Evolutionary conservation across 2,797 vertebrate species (phyloP).

Genomic region (Gymnopithys bicolor): DNA sequence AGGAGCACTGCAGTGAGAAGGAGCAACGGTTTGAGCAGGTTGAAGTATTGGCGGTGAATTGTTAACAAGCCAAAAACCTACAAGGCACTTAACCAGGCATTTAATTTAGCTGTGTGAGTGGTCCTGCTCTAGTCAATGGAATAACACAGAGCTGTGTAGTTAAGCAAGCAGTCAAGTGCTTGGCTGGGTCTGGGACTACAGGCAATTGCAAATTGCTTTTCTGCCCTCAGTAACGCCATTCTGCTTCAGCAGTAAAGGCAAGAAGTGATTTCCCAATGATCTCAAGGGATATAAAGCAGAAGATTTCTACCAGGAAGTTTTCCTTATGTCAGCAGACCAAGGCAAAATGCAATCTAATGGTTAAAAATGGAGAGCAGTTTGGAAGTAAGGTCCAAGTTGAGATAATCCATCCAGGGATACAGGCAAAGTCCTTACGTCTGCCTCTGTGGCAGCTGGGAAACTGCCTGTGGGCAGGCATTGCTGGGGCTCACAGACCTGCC

Average conservation of each 20-base stretch:
- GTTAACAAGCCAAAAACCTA: constrained; percentile 26
- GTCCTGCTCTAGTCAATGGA: background rate
- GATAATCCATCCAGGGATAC: background rate
- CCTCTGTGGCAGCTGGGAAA: accelerated
- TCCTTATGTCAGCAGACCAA: background rate
- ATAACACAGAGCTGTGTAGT: background rate
- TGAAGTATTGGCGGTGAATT: background rate
- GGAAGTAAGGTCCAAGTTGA: background rate
- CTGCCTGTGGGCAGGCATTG: background rate
- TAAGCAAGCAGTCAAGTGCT: constrained; percentile 10
- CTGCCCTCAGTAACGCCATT: background rate
- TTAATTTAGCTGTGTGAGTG: constrained; percentile 24
- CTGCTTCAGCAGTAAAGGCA: background rate
- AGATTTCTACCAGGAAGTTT: background rate
- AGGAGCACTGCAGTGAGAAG: background rate
- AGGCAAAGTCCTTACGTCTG: background rate
- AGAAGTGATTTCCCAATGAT: background rate
- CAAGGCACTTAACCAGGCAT: constrained; percentile 12
- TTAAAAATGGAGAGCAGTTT: background rate
- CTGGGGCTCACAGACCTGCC: accelerated
- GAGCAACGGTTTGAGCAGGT: background rate
- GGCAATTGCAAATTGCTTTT: background rate
- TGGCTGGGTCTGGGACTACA: constrained; percentile 8
- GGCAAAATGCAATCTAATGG: background rate
- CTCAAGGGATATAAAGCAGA: background rate